Evolutionary conservation across 1,140 invertebrate species (phyloP).

Genomic region (Scaptomyza hsui): DNA sequence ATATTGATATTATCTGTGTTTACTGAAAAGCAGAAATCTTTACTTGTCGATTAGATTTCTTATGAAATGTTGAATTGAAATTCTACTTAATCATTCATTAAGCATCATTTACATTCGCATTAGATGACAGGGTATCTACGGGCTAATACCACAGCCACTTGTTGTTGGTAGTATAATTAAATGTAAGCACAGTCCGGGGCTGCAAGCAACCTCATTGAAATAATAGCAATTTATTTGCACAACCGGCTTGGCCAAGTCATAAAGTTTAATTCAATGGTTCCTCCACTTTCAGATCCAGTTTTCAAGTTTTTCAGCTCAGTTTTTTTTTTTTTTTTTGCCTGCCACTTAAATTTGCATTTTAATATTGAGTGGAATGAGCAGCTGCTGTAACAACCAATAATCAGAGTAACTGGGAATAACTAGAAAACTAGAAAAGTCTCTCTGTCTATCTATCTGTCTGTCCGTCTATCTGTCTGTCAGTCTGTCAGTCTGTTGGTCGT

Average conservation of each 20-base stretch:
- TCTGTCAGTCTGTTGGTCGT: slow-evolving; percentile 11
- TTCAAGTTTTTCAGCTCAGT: slow-evolving; percentile 18
- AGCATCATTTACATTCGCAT: too few species aligned
- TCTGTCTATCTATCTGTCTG: background rate
- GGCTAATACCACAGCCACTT: background rate
- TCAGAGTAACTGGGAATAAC: slow-evolving; percentile 34
- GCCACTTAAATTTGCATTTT: slow-evolving; percentile 69
- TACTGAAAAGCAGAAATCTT: too few species aligned
- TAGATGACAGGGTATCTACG: slow-evolving; percentile 4
- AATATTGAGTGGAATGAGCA: slow-evolving; percentile 45
- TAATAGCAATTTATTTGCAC: slow-evolving; percentile 74
- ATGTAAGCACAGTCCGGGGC: slow-evolving; percentile 60
- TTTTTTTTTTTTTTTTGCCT: slow-evolving; percentile 25
- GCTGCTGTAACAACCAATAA: slow-evolving; percentile 21
- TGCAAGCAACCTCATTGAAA: slow-evolving; percentile 58
- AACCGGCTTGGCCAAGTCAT: slow-evolving; percentile 57
- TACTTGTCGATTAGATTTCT: too few species aligned
- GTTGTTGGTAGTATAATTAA: slow-evolving; percentile 58
- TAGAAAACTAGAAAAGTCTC: slow-evolving; percentile 28
- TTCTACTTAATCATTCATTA: background rate
- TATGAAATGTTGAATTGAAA: background rate
- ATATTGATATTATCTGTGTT: too few species aligned
- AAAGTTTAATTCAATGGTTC: slow-evolving; percentile 12
- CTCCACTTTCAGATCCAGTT: slow-evolving; percentile 28
- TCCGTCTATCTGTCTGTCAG: background rate